Evolutionary conservation across 2,888 invertebrate species (phyloP).

Genomic region (Aphodius granarius): DNA sequence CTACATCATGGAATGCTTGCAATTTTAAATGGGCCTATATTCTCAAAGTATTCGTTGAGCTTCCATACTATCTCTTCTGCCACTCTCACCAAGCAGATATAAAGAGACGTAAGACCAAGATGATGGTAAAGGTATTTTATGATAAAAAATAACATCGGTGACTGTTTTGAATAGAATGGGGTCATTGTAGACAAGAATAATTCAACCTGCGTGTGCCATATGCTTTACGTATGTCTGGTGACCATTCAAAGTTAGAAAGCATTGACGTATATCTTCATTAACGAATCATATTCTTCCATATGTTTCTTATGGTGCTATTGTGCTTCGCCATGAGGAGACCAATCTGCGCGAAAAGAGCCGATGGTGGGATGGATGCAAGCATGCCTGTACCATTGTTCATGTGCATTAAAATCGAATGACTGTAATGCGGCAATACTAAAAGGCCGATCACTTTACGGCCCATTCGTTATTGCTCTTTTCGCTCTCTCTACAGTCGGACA

Average conservation of each 20-base stretch:
- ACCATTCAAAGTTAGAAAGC: neutral
- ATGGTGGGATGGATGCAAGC: neutral
- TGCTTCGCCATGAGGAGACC: neutral
- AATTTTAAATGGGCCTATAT: neutral
- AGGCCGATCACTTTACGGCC: neutral
- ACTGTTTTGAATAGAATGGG: constrained; percentile 27
- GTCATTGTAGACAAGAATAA: neutral
- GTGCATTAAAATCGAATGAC: neutral
- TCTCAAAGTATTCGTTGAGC: neutral
- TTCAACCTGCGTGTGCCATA: neutral
- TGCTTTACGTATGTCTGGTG: neutral
- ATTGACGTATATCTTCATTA: constrained; percentile 6
- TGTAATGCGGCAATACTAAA: neutral
- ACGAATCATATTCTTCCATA: neutral
- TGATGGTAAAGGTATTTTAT: too few relatives aligned
- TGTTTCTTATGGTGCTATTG: neutral
- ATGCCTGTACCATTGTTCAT: neutral
- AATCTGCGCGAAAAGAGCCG: neutral
- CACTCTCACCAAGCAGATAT: too few relatives aligned
- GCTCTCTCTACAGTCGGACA: neutral
- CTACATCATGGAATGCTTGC: neutral
- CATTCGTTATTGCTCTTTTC: neutral
- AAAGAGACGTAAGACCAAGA: too few relatives aligned
- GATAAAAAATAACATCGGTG: too few relatives aligned
- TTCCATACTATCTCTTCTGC: too few relatives aligned